These are phyloP conservation scores for Brachystomella parvula DNA, from an alignment of 1,140 invertebrate species.

Conservation along the genomic window DNA sequence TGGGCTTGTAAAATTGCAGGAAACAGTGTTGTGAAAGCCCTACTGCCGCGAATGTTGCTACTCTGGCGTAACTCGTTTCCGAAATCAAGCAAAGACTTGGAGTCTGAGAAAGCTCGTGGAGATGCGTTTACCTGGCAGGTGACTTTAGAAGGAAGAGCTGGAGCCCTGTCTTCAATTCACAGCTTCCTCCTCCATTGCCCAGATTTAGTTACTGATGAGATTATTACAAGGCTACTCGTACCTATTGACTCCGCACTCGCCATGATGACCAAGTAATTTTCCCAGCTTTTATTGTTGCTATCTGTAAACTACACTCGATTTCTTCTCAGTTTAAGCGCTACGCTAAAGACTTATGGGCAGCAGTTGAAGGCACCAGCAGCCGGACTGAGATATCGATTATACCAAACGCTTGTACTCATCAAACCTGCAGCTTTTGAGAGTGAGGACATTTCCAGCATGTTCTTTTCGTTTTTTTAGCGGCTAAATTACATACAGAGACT, in stretches of 20 bases:
- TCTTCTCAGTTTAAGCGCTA: conserved; percentile 61
- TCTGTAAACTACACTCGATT: conserved; percentile 13
- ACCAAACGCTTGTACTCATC: conserved; percentile 77
- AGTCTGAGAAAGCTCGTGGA: conserved; percentile 91
- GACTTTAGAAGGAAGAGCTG: conserved; percentile 89
- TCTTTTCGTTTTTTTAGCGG: background rate
- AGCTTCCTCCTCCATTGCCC: conserved; percentile 86
- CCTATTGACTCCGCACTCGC: conserved; percentile 90
- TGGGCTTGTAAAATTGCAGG: conserved; percentile 48
- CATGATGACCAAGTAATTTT: conserved; percentile 80
- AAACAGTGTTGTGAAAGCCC: conserved; percentile 75
- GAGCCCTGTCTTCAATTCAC: conserved; percentile 89
- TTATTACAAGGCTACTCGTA: conserved; percentile 72
- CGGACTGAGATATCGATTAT: conserved; percentile 80
- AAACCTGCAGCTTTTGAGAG: conserved; percentile 76
- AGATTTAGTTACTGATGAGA: conserved; percentile 83
- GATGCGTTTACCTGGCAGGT: conserved; percentile 99
- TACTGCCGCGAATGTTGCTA: conserved; percentile 83
- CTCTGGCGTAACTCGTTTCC: conserved; percentile 98
- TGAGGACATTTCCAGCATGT: conserved; percentile 41
- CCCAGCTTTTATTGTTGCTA: background rate
- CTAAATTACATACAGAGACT: conserved; percentile 4
- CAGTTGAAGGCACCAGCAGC: conserved; percentile 88
- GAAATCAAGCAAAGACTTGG: conserved; percentile 86
- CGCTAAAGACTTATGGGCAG: conserved; percentile 86